Evolutionary conservation across 2,888 invertebrate genomes (phyloP).

Genomic region (Caenorhabditis wallacei): DNA sequence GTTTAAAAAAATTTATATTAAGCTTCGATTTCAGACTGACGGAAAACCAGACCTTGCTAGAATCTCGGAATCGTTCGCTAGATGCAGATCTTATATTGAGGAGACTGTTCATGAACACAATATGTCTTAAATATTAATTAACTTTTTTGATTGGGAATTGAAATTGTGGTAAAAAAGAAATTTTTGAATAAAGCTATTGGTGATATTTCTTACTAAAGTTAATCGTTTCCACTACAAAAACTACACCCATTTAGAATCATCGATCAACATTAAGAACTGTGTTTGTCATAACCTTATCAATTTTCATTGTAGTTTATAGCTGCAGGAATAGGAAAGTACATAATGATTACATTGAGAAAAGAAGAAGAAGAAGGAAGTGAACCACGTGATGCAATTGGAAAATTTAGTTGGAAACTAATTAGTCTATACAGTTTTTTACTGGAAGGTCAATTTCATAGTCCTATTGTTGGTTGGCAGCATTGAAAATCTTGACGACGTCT

Average conservation of each 20-base stretch:
- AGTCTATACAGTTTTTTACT: not conserved
- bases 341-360: not conserved
- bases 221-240: no score
- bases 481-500: constrained; percentile 57
- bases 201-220: no score
- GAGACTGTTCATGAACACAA: constrained; percentile 52
- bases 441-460: not conserved
- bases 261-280: not conserved
- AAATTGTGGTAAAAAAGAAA: no score
- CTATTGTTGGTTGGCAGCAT: constrained; percentile 26
- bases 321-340: not conserved
- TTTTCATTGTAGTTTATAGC: constrained; percentile 1
- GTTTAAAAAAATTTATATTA: not conserved
- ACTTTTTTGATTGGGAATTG: not conserved
- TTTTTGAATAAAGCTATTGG: no score
- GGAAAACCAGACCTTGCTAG: constrained; percentile 55
- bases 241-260: no score
- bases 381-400: not conserved
- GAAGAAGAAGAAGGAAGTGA: no score
- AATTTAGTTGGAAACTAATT: not conserved
- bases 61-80: constrained; percentile 60
- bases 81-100: constrained; percentile 63
- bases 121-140: constrained; percentile 30
- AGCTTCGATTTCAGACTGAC: constrained; percentile 60
- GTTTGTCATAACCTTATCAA: not conserved